Conservation (phyloP, 2,797 vertebrate species). For the Periophthalmus magnuspinnatus region DNA sequence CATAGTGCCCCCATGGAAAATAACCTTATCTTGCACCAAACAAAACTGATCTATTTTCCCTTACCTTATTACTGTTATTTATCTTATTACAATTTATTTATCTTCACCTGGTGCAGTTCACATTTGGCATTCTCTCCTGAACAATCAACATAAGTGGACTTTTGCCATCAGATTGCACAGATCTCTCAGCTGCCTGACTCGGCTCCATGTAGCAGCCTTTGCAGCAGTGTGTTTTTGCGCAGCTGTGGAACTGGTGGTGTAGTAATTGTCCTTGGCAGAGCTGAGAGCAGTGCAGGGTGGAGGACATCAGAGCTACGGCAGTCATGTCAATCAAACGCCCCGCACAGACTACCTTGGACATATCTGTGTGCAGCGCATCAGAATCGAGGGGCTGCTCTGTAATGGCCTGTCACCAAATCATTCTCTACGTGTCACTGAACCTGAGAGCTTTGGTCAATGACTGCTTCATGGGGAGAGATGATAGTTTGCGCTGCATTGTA, state of each 20-base stretch:
- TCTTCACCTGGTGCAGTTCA: neutral
- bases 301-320: slow-evolving; percentile 48
- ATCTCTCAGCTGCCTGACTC: slow-evolving; percentile 42
- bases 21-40: too few relatives aligned
- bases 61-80: too few relatives aligned
- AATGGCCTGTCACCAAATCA: slow-evolving; percentile 66
- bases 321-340: slow-evolving; percentile 59
- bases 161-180: slow-evolving; percentile 33
- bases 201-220: slow-evolving; percentile 43
- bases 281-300: slow-evolving; percentile 49
- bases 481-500: slow-evolving; percentile 13
- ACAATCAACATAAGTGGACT: slow-evolving; percentile 5
- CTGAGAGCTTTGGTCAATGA: slow-evolving; percentile 40
- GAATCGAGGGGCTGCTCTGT: slow-evolving; percentile 65
- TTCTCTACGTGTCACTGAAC: slow-evolving; percentile 65
- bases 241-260: slow-evolving; percentile 29
- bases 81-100: neutral
- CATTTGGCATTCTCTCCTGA: neutral
- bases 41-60: too few relatives aligned
- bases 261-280: slow-evolving; percentile 69
- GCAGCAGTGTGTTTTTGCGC: slow-evolving; percentile 21
- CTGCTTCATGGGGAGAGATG: slow-evolving; percentile 33
- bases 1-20: too few relatives aligned
- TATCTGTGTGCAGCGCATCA: slow-evolving; percentile 48
- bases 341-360: slow-evolving; percentile 25